Percentiles rank a stretch among this genome's conserved stretches.
Conservation (phyloP, 2,888 invertebrate species). For the Melieria omissa region DNA sequence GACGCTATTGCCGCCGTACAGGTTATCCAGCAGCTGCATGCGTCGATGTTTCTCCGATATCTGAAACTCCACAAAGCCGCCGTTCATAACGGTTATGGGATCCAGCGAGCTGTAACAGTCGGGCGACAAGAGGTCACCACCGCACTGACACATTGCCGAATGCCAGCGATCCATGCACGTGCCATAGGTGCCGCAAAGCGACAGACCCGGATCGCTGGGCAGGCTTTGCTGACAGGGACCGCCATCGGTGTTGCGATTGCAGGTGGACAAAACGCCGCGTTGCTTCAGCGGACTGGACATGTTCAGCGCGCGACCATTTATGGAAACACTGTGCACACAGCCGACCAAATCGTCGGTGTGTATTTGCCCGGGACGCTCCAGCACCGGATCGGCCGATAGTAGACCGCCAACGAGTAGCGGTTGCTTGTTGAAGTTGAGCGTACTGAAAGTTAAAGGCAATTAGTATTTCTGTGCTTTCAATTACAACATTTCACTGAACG, state of each 20-base stretch:
- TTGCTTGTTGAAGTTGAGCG: constrained; percentile 90
- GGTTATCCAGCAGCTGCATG: constrained; percentile 84
- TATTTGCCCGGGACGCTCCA: constrained; percentile 90
- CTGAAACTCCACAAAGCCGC: constrained; percentile 80
- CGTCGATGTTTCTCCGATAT: constrained; percentile 86
- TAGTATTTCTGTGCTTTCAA: background rate
- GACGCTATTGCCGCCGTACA: constrained; percentile 79
- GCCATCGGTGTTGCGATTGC: constrained; percentile 76
- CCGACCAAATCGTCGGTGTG: constrained; percentile 94
- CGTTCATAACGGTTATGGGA: constrained; percentile 82
- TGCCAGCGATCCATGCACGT: constrained; percentile 89
- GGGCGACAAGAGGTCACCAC: constrained; percentile 77
- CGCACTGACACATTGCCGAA: constrained; percentile 77
- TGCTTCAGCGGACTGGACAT: constrained; percentile 81
- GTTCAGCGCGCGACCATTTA: constrained; percentile 87
- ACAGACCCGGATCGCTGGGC: constrained; percentile 60
- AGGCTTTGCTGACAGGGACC: constrained; percentile 72
- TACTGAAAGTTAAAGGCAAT: constrained; percentile 72
- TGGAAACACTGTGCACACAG: constrained; percentile 89
- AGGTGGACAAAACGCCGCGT: constrained; percentile 79
- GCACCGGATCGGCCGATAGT: constrained; percentile 83
- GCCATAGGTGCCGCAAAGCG: constrained; percentile 73
- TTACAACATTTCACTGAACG: constrained; percentile 58
- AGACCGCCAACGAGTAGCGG: constrained; percentile 88
- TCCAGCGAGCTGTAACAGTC: constrained; percentile 83